Conservation (phyloP, 2,113 vertebrate species). For the Proteles cristata region DNA sequence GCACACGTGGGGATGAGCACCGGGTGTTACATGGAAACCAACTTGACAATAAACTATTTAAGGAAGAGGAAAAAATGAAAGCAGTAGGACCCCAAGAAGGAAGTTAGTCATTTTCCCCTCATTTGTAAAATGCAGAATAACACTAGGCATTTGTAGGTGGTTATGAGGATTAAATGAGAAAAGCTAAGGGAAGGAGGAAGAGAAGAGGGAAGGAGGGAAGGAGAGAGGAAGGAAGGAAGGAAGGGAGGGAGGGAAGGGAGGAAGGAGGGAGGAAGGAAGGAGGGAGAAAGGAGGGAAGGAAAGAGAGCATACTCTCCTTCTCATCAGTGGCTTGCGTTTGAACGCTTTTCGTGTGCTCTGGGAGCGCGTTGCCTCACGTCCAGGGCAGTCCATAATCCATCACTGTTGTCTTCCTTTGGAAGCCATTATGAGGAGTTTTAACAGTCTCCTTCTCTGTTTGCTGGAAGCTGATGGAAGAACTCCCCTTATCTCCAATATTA, state of each 20-base stretch:
- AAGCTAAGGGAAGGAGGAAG: no score
- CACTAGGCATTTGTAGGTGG: neutral
- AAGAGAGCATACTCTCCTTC: neutral
- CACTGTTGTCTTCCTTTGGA: conserved; percentile 62
- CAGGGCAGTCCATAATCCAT: conserved; percentile 54
- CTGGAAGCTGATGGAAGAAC: conserved; percentile 61
- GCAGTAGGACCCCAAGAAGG: neutral
- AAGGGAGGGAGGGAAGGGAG: no score
- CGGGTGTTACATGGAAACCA: no score
- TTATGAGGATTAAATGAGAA: neutral
- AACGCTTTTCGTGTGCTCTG: neutral
- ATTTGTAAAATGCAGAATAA: neutral
- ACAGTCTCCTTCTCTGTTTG: neutral
- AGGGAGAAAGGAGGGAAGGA: neutral
- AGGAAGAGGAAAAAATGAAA: neutral
- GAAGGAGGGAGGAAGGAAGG: fast-evolving
- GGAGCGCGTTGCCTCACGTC: neutral
- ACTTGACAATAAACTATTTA: no score
- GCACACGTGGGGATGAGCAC: no score
- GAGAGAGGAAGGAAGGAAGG: no score
- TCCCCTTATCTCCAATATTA: conserved; percentile 53
- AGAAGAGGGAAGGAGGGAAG: neutral
- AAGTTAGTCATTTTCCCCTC: neutral
- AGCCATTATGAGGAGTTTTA: conserved; percentile 68
- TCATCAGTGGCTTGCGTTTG: neutral